A percentile compares a stretch with the other conserved stretches of the same genome.
phyloP scores from a whole-genome alignment of 2,888 invertebrate genomes.

The Cheilosia soror region DNA sequence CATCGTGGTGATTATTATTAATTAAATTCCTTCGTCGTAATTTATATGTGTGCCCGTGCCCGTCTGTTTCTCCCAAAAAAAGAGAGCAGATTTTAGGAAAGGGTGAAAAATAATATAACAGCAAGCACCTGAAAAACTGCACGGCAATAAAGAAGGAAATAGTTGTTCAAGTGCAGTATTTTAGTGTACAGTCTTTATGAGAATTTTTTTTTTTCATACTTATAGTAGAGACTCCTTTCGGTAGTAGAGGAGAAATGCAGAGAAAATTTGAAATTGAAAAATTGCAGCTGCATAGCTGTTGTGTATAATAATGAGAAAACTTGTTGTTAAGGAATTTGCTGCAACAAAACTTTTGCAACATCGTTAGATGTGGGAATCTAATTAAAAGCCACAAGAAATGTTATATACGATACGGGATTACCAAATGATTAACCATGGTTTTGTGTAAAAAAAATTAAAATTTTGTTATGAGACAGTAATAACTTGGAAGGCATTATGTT shows the following conservation, averaged over 20 bases:
- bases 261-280: constrained; percentile 39
- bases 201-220: constrained; percentile 40
- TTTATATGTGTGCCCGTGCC: too few relatives aligned
- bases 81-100: neutral
- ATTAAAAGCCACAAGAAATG: constrained; percentile 28
- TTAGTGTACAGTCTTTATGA: constrained; percentile 59
- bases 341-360: constrained; percentile 22
- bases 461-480: too few relatives aligned
- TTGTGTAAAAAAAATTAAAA: too few relatives aligned
- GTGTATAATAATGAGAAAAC: constrained; percentile 47
- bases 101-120: neutral
- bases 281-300: constrained; percentile 43
- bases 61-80: neutral
- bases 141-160: constrained; percentile 49
- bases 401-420: too few relatives aligned
- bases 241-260: neutral
- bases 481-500: too few relatives aligned
- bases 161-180: constrained; percentile 40
- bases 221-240: neutral
- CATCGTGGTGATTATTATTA: constrained; percentile 44
- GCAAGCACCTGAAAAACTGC: constrained; percentile 16
- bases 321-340: constrained; percentile 47
- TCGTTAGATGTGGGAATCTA: constrained; percentile 37
- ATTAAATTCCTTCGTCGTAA: constrained; percentile 50
- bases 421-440: too few relatives aligned